Evolutionary conservation across 2,797 vertebrate species (phyloP).

Genomic region (Chromobotia macracanthus): DNA sequence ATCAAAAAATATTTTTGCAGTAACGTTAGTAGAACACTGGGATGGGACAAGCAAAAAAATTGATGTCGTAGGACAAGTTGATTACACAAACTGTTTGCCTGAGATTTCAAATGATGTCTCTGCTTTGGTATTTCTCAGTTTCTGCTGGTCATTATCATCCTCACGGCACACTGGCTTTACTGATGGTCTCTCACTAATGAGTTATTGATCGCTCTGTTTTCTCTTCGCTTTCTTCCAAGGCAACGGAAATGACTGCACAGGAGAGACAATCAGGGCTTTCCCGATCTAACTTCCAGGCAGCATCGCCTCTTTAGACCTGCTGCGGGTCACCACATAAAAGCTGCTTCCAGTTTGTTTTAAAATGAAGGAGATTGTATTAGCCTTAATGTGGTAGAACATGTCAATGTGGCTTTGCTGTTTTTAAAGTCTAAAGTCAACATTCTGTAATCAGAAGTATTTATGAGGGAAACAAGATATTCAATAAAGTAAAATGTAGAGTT

Average conservation of each 20-base stretch:
- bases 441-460: no score
- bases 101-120: slow-evolving; percentile 22
- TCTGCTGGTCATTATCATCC: slow-evolving; percentile 65
- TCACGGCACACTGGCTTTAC: slow-evolving; percentile 62
- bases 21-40: no score
- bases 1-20: no score
- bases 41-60: no score
- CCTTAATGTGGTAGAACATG: slow-evolving; percentile 43
- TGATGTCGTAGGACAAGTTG: neutral
- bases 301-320: slow-evolving; percentile 50
- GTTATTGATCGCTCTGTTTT: slow-evolving; percentile 77
- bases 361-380: slow-evolving; percentile 6
- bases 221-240: slow-evolving; percentile 73
- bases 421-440: no score
- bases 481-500: no score
- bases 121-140: slow-evolving; percentile 28
- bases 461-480: no score
- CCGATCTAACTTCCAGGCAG: slow-evolving; percentile 54
- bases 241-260: slow-evolving; percentile 74
- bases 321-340: slow-evolving; percentile 51
- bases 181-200: slow-evolving; percentile 76
- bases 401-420: slow-evolving; percentile 2
- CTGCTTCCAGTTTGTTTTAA: slow-evolving; percentile 15
- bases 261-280: slow-evolving; percentile 66
- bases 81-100: slow-evolving; percentile 8